Percentiles rank a stretch among this genome's conserved stretches.
phyloP scores from a whole-genome alignment of 2,797 vertebrate species.

The Acrossocheilus wenchowensis region DNA sequence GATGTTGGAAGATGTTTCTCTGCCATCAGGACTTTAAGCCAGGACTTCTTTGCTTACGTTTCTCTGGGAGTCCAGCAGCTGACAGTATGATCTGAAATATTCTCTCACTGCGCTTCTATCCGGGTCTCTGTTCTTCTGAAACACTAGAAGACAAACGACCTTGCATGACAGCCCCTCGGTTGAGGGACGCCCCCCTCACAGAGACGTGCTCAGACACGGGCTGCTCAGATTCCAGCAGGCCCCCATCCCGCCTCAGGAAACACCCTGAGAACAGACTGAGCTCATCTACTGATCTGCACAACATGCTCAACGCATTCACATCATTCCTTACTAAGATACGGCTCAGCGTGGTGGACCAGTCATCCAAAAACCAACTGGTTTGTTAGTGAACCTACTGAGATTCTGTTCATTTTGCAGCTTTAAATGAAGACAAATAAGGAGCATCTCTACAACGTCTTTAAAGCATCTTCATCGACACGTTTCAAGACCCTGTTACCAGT shows the following conservation, averaged over 20 bases:
- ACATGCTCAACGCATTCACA: slow-evolving; percentile 13
- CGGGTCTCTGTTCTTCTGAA: not conserved
- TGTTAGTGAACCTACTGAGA: not conserved
- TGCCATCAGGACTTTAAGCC: not conserved
- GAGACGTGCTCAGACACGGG: slow-evolving; percentile 68
- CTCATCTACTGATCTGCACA: not conserved
- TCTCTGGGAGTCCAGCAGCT: not conserved
- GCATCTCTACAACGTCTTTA: not conserved
- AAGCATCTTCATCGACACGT: not conserved
- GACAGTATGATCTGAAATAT: not conserved
- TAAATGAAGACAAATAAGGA: not conserved
- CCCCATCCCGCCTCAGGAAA: slow-evolving; percentile 55
- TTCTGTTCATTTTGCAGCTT: not conserved
- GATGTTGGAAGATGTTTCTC: not conserved
- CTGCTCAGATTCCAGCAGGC: slow-evolving; percentile 56
- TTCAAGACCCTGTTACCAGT: not conserved
- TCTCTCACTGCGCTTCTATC: not conserved
- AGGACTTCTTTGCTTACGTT: not conserved
- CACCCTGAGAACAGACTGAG: slow-evolving; percentile 41
- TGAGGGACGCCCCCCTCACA: slow-evolving; percentile 14
- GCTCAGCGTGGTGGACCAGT: not conserved
- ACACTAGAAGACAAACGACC: not conserved
- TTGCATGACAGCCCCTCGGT: not conserved
- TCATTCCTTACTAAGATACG: not conserved
- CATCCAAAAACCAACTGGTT: not conserved